These are phyloP conservation scores for Diabrotica virgifera DNA, from an alignment of 1,140 invertebrate species.

Conservation along the genomic window DNA sequence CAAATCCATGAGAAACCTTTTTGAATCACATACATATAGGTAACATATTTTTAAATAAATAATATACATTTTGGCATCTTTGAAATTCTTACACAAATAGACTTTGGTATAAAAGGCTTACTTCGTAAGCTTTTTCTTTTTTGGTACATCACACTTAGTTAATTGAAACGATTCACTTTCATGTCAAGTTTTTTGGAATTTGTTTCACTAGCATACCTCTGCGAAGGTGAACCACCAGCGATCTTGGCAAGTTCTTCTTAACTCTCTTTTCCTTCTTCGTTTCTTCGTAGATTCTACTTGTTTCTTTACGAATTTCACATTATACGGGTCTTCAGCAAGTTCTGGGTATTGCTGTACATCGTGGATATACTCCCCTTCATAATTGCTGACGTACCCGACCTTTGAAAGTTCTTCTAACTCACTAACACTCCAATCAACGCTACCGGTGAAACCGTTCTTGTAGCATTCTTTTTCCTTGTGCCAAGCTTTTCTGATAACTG, in stretches of 20 bases:
- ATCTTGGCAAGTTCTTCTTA: slow-evolving; percentile 46
- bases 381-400: slow-evolving; percentile 74
- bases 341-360: slow-evolving; percentile 86
- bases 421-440: slow-evolving; percentile 69
- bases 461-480: slow-evolving; percentile 81
- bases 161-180: slow-evolving; percentile 45
- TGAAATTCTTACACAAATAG: slow-evolving; percentile 62
- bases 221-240: slow-evolving; percentile 55
- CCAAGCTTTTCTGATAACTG: slow-evolving; percentile 89
- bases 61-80: slow-evolving; percentile 60
- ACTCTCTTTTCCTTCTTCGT: slow-evolving; percentile 59
- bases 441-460: slow-evolving; percentile 70
- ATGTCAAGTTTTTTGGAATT: slow-evolving; percentile 29
- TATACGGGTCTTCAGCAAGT: slow-evolving; percentile 92
- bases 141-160: slow-evolving; percentile 49
- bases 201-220: slow-evolving; percentile 52
- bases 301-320: slow-evolving; percentile 85
- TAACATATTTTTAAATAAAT: slow-evolving; percentile 57
- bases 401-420: slow-evolving; percentile 83
- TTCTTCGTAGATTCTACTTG: slow-evolving; percentile 61
- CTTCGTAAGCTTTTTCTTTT: slow-evolving; percentile 35
- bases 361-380: slow-evolving; percentile 88
- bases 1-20: slow-evolving; percentile 34
- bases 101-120: slow-evolving; percentile 56
- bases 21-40: slow-evolving; percentile 51